Evolutionary conservation across 2,888 invertebrate species (phyloP).

Genomic region (Oasisia sp.): DNA sequence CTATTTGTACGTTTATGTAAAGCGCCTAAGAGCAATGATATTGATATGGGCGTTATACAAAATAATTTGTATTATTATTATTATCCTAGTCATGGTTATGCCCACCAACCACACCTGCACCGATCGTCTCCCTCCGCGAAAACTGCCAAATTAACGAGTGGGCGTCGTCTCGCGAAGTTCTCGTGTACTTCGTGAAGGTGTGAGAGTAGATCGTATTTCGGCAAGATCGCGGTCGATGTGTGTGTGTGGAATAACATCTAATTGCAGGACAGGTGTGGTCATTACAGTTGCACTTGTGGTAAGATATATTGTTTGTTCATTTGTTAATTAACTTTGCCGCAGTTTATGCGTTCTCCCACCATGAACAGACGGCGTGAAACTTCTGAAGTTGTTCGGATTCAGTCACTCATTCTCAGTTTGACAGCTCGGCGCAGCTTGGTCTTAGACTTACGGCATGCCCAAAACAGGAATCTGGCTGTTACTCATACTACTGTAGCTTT

Average conservation of each 20-base stretch:
- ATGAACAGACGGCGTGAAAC: not conserved
- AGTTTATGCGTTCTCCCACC: not conserved
- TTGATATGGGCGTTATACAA: no score
- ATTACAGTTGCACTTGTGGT: slow-evolving; percentile 1
- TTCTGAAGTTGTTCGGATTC: not conserved
- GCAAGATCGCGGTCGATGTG: not conserved
- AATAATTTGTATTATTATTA: not conserved
- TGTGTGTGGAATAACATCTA: not conserved
- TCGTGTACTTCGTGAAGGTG: not conserved
- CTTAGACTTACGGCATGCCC: not conserved
- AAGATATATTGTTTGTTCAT: not conserved
- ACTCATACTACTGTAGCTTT: not conserved
- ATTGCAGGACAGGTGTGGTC: not conserved
- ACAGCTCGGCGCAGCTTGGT: not conserved
- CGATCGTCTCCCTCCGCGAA: not conserved
- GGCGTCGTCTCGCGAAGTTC: slow-evolving; percentile 3
- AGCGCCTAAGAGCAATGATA: no score
- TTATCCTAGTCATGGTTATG: not conserved
- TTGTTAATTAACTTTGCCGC: not conserved
- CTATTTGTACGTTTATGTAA: no score
- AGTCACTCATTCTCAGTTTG: not conserved
- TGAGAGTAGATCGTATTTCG: slow-evolving; percentile 17
- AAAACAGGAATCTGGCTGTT: not conserved
- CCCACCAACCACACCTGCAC: not conserved
- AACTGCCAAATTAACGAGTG: not conserved